A percentile compares a stretch with the other conserved stretches of the same genome.
Evolutionary conservation across 2,113 vertebrate species (phyloP).

Genomic region (Grus americana): DNA sequence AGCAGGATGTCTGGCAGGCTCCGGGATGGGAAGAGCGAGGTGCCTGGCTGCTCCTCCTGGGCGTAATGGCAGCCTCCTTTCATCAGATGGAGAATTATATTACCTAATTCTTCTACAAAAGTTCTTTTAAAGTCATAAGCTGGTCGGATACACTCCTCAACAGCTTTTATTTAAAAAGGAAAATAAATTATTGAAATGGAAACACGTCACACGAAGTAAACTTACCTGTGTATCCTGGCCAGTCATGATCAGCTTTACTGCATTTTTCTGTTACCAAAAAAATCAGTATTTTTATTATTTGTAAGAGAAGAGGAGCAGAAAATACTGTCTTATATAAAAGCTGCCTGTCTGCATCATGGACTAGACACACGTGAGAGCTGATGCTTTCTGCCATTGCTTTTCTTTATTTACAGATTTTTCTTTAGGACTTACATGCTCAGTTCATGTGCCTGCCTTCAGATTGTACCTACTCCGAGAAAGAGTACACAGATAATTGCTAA

Average conservation of each 20-base stretch:
- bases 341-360: neutral
- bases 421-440: neutral
- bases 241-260: neutral
- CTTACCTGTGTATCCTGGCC: slow-evolving; percentile 35
- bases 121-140: neutral
- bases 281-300: neutral
- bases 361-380: neutral
- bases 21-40: neutral
- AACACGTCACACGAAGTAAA: neutral
- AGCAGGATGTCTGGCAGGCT: neutral
- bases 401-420: neutral
- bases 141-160: neutral
- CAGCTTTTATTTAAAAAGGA: neutral
- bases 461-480: neutral
- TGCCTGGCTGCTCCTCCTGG: neutral
- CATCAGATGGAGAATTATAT: neutral
- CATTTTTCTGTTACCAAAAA: neutral
- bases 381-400: neutral
- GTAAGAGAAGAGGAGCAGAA: neutral
- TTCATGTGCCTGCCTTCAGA: neutral
- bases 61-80: neutral
- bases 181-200: neutral
- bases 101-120: neutral
- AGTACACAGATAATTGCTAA: neutral
- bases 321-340: neutral